Base-by-base conservation (phyloP, 92 coral and sea anemone genomes). In the Actinostola sp. region DNA sequence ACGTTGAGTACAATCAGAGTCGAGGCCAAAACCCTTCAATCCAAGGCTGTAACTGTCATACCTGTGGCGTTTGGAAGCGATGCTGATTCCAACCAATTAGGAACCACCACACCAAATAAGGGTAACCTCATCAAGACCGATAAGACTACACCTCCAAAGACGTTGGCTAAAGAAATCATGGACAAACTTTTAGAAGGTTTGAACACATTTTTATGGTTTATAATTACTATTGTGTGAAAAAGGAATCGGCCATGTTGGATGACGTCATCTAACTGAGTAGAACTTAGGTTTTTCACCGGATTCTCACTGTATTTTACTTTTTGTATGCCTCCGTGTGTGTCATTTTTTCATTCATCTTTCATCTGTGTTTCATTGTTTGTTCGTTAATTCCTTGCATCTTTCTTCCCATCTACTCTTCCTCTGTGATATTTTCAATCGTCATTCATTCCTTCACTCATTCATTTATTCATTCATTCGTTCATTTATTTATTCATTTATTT, bases 61-160 rank as follows among this genome's bases (percentile, higher is more conserved):
- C 87, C 84, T 1, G 96, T 90, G 43, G 88, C 88, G 50, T 65
- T 90, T 34, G 96, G 96, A 35, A 60, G 77, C 2, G 87, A 86
- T 35, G 77, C 87, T 15, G 86, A 79, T 66, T 74, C 70, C 33
- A 50, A 36, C 4, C 54, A 70, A 49, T 56, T 89, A 61, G 63
- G 50, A 65, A 45, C 67, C 33, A 61, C 78, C 17, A 76, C 90
- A 20, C 75, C 86, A 43, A 51, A 75, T 30, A 77, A 67, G 35
- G 75, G 20, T 1, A 75, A 93, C 35, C 28, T 90, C n/a, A 84
- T 93, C 62, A 63, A 43, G 34, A 67, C 89, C 17, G 75, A 79
- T 26, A 86, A 81, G 20, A 73, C 41, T 2, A 70, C 32, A 8
- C 86, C 89, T 43, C 98, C 98, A 14, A 56, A 67, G 38, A 85